A percentile compares a stretch with the other conserved stretches of the same genome.
Evolutionary conservation across 2,888 invertebrate species (phyloP).

Genomic region (Tenthredo notha): DNA sequence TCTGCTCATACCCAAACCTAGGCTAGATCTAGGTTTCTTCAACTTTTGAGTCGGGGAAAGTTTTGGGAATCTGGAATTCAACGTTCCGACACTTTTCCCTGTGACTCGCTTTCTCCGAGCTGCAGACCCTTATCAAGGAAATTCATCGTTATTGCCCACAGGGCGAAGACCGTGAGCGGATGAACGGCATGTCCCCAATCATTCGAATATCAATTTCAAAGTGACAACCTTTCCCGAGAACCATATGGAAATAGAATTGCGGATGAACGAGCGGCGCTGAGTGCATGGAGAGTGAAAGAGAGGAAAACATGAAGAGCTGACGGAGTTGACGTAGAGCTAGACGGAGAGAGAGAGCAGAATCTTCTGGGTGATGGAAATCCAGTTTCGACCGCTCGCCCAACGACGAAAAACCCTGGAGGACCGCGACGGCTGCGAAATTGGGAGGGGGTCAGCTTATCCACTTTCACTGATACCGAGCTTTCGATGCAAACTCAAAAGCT

Average conservation of each 20-base stretch:
- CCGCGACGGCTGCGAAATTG: slow-evolving; percentile 14
- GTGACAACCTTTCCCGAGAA: slow-evolving; percentile 70
- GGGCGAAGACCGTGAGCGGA: slow-evolving; percentile 18
- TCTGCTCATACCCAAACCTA: neutral
- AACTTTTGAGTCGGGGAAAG: neutral
- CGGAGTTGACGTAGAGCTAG: neutral
- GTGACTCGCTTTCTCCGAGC: neutral
- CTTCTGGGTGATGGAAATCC: slow-evolving; percentile 70
- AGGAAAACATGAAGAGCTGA: neutral
- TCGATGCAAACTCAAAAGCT: slow-evolving; percentile 69
- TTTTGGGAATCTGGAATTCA: neutral
- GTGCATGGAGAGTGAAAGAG: neutral
- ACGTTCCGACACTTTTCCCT: slow-evolving; percentile 32
- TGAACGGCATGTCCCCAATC: slow-evolving; percentile 51
- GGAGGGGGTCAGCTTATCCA: slow-evolving; percentile 58
- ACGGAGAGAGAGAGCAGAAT: neutral
- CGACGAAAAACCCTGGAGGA: slow-evolving; percentile 43
- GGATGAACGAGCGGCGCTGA: neutral
- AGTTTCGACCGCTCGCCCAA: slow-evolving; percentile 65
- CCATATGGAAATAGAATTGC: slow-evolving; percentile 72
- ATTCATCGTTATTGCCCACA: slow-evolving; percentile 41
- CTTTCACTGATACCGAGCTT: slow-evolving; percentile 57
- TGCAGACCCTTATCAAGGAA: slow-evolving; percentile 8
- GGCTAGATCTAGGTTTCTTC: neutral
- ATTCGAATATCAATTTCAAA: slow-evolving; percentile 75